phyloP scores from a whole-genome alignment of 2,888 invertebrate genomes.

The Parochlus steinenii region DNA sequence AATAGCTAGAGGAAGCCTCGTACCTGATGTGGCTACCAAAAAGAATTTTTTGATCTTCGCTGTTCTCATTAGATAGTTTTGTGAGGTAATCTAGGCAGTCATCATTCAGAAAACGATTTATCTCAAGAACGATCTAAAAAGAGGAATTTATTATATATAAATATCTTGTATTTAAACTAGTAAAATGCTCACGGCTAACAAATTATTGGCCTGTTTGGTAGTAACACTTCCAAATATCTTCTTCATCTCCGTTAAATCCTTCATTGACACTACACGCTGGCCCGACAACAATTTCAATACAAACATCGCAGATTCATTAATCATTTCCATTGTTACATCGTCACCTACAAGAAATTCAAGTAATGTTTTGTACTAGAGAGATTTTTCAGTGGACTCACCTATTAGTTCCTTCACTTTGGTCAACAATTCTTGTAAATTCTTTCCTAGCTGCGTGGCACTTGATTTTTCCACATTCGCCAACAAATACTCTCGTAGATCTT shows the following conservation, averaged over 20 bases:
- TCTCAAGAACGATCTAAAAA: conserved; percentile 32
- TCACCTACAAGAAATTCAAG: too few species aligned
- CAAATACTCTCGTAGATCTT: conserved; percentile 13
- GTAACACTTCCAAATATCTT: conserved; percentile 42
- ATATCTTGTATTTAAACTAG: conserved; percentile 34
- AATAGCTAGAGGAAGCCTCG: conserved; percentile 8
- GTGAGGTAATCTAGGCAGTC: conserved; percentile 33
- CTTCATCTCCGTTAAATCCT: conserved; percentile 38
- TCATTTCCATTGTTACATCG: too few species aligned
- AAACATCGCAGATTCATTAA: conserved; percentile 45
- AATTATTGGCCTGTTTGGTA: conserved; percentile 34
- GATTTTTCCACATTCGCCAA: neutral
- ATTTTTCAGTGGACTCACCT: conserved; percentile 12
- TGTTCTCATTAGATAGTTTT: conserved; percentile 20
- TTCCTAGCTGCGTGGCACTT: neutral
- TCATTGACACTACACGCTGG: conserved; percentile 38
- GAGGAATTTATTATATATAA: neutral
- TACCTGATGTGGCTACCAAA: conserved; percentile 14
- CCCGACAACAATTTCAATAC: conserved; percentile 43
- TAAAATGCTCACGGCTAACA: too few species aligned
- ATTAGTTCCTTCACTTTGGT: conserved; percentile 6
- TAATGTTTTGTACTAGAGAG: too few species aligned
- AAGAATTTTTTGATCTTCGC: conserved; percentile 1
- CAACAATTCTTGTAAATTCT: conserved; percentile 10
- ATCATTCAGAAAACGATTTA: conserved; percentile 33